These are phyloP conservation scores for Fregetta grallaria DNA, from an alignment of 2,113 vertebrate genomes.

Conservation along the genomic window DNA sequence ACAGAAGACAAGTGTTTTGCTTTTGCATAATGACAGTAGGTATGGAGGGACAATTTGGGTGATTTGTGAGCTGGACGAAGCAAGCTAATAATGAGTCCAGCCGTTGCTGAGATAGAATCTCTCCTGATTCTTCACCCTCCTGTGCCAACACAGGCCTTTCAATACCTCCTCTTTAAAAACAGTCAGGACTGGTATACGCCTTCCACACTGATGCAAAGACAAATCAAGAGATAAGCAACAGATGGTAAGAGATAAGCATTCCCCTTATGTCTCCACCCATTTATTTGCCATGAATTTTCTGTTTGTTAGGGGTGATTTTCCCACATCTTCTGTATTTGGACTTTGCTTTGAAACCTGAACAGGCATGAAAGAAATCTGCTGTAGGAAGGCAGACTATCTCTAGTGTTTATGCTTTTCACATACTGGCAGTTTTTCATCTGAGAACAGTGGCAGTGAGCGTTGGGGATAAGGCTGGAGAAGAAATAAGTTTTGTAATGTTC, in stretches of 20 bases:
- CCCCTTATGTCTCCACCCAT: not conserved
- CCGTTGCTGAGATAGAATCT: not conserved
- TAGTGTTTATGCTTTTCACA: not conserved
- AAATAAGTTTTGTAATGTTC: not conserved
- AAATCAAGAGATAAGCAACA: not conserved
- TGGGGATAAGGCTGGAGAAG: not conserved
- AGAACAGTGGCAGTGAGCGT: rapidly evolving
- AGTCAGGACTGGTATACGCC: not conserved
- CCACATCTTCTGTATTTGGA: not conserved
- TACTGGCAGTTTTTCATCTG: not conserved
- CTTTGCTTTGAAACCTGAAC: not conserved
- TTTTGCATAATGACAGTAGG: not conserved
- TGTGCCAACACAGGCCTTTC: not conserved
- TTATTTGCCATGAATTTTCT: not conserved
- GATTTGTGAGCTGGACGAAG: not conserved
- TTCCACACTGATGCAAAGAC: not conserved
- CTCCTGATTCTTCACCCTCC: not conserved
- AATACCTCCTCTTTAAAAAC: not conserved
- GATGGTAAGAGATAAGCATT: not conserved
- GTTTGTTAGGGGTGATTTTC: not conserved
- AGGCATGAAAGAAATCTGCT: not conserved
- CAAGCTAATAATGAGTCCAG: not conserved
- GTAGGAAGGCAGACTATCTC: not conserved
- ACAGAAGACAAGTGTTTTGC: not conserved
- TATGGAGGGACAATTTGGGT: not conserved